A percentile compares a stretch with the other conserved stretches of the same genome.
These are phyloP conservation scores for Propsilocerus akamusi DNA, from an alignment of 1,140 invertebrate species.

Conservation along the genomic window DNA sequence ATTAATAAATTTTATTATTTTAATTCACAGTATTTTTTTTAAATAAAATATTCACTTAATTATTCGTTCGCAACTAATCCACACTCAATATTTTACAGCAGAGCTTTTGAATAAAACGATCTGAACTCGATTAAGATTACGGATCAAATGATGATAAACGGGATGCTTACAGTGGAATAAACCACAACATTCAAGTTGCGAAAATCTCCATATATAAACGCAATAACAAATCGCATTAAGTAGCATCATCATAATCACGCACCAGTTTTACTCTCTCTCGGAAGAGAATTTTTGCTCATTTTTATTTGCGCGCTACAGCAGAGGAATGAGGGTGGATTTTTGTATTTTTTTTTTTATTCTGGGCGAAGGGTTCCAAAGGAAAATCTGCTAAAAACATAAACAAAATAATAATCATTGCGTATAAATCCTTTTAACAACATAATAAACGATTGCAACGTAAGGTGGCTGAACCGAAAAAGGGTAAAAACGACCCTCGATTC, in stretches of 20 bases:
- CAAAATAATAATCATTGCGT: neutral
- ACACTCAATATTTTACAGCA: too few relatives aligned
- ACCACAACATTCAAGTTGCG: neutral
- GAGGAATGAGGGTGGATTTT: too few relatives aligned
- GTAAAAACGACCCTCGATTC: too few relatives aligned
- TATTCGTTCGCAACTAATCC: too few relatives aligned
- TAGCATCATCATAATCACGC: constrained; percentile 1
- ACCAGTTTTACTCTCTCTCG: neutral
- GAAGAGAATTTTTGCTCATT: too few relatives aligned
- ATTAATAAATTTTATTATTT: too few relatives aligned
- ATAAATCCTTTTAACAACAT: constrained; percentile 4
- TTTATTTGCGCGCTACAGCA: too few relatives aligned
- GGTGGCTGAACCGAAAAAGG: too few relatives aligned
- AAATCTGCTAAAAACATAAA: neutral
- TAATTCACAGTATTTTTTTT: too few relatives aligned
- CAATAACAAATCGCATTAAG: constrained; percentile 1
- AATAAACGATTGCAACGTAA: constrained; percentile 1
- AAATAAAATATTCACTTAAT: too few relatives aligned
- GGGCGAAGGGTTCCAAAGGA: neutral
- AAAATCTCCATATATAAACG: neutral
- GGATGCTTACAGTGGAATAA: constrained; percentile 3
- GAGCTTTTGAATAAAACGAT: too few relatives aligned
- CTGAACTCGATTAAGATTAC: neutral
- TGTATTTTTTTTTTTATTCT: too few relatives aligned
- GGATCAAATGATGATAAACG: neutral